A percentile compares a stretch with the other conserved stretches of the same genome.
phyloP scores from a whole-genome alignment of 2,113 vertebrate species.

The Hipposideros armiger region DNA sequence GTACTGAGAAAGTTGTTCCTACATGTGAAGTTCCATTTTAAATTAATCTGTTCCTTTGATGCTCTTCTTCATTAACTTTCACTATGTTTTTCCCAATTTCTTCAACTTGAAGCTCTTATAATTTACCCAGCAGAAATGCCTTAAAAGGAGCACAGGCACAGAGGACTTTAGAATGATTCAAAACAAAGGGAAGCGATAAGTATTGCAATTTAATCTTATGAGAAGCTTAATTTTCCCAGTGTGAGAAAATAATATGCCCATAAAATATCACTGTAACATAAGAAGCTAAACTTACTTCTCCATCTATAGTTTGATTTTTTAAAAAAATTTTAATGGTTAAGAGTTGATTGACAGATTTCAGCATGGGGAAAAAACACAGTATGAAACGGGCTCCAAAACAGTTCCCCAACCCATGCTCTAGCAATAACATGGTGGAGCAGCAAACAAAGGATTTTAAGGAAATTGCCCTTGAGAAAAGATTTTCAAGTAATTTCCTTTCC shows the following conservation, averaged over 20 bases:
- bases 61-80: constrained; percentile 63
- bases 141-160: constrained; percentile 40
- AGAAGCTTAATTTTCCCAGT: constrained; percentile 76
- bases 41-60: constrained; percentile 48
- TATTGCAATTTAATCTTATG: constrained; percentile 50
- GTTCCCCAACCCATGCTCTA: background rate
- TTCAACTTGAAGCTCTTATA: constrained; percentile 47
- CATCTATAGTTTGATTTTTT: constrained; percentile 51
- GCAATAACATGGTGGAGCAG: background rate
- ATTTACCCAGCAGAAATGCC: constrained; percentile 57
- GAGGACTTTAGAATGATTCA: constrained; percentile 30
- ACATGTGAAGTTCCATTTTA: constrained; percentile 7
- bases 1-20: background rate
- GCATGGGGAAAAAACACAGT: background rate
- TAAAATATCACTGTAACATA: constrained; percentile 43
- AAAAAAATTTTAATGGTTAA: background rate
- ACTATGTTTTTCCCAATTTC: constrained; percentile 19
- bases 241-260: constrained; percentile 57
- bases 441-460: background rate
- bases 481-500: background rate
- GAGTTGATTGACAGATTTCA: constrained; percentile 61
- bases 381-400: constrained; percentile 33
- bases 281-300: constrained; percentile 73
- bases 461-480: constrained; percentile 53
- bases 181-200: constrained; percentile 66